phyloP scores from a whole-genome alignment of 2,113 vertebrate species.

The Megaptera novaeangliae region DNA sequence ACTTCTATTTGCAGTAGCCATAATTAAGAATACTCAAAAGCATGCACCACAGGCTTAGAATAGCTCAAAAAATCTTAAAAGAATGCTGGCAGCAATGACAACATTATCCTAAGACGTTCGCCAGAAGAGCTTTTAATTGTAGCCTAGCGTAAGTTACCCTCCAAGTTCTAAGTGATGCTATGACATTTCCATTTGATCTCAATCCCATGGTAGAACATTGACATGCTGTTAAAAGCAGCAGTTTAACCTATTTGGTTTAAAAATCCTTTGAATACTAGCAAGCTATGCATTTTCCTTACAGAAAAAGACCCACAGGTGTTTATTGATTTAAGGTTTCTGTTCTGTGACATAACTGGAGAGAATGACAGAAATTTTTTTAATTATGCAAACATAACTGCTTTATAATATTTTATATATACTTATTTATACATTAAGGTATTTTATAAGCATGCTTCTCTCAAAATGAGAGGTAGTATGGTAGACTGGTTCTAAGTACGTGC shows the following conservation, averaged over 20 bases:
- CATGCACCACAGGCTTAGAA: background rate
- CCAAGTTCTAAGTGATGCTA: background rate
- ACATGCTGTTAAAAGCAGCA: background rate
- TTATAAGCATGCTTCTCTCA: background rate
- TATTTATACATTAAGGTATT: background rate
- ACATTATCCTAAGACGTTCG: background rate
- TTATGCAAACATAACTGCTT: background rate
- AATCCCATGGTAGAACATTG: background rate
- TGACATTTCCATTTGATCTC: conserved; percentile 17
- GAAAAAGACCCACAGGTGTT: background rate
- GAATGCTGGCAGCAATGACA: background rate
- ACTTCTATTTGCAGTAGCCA: background rate
- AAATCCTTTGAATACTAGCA: background rate
- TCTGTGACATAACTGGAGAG: background rate
- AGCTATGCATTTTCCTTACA: background rate
- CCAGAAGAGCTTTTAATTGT: conserved; percentile 25
- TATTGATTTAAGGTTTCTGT: background rate
- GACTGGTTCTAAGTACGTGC: background rate
- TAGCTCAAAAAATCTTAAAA: background rate
- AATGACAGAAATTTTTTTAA: background rate
- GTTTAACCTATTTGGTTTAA: background rate
- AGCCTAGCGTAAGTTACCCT: background rate
- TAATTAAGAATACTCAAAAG: conserved; percentile 29
- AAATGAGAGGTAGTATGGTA: conserved; percentile 15
- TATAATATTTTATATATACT: background rate